Base-by-base conservation (phyloP, 2,888 invertebrate species). In the Crepidodera aurea region DNA sequence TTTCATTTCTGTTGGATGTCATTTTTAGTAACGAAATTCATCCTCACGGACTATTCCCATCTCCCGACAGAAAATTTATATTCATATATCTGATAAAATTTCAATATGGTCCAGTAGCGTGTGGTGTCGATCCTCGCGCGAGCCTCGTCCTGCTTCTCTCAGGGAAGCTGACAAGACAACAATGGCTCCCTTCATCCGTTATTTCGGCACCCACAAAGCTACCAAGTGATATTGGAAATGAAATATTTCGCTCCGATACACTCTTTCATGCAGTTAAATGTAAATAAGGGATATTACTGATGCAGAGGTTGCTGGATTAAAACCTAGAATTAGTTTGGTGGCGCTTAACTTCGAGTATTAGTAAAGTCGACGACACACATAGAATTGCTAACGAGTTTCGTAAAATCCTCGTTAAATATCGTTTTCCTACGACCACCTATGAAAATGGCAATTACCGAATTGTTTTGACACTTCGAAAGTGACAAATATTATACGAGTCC, bases 221-320 rank as follows among this genome's bases (percentile, higher is more conserved):
- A 74, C 71, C 72, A 76, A 77, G 78, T 77, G 78, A 79, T 79
- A 79, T 79, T 78, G 79, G 78, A 79, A 78, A 79, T 78, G 76
- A 79, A 79, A 79, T 78, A 79, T 78, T 78, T 78, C 79, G 79
- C 79, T 78, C 70, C 76, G 75, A 75, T 79, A 76, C 73, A 78
- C 79, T 74, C 78, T 79, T 79, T 79, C 77, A 77, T 71, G 68
- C 67, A 66, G 72, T 69, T 71, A 72, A 74, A 78, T 79, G 78
- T 78, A 79, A 79, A 79, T 79, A 79, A 76, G 78, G 78, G 76
- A 74, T 72, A 72, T 69, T 74, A 71, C 75, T 66, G 73, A 74
- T 71, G 72, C 72, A 72, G 72, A 74, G 74, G 71, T 73, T 58
- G 68, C 62, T 51, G 73, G 70, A 73, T 74, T 73, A 71, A 71